Percentiles rank a stretch among this genome's conserved stretches.
Conservation (phyloP, 2,113 vertebrate genomes). For the Loxodonta africana region DNA sequence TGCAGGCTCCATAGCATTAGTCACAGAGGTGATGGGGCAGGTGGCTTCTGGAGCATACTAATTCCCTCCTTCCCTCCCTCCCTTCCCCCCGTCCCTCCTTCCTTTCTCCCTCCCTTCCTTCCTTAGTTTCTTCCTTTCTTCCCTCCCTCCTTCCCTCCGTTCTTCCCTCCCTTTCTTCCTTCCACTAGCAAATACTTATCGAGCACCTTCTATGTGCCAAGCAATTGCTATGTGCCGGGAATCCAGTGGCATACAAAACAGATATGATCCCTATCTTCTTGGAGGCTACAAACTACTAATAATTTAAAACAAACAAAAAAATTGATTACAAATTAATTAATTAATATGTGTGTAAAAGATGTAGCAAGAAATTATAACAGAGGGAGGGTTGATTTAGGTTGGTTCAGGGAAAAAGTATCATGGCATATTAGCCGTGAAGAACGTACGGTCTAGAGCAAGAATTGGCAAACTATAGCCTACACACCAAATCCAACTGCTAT, state of each 20-base stretch:
- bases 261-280: not conserved
- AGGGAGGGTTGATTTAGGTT: not conserved
- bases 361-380: not conserved
- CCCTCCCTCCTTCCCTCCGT: not conserved
- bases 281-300: not conserved
- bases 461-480: not conserved
- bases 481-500: not conserved
- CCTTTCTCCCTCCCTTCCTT: not conserved
- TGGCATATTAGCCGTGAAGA: not conserved
- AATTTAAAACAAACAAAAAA: not conserved
- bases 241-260: not conserved
- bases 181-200: not conserved
- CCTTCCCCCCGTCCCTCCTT: not conserved
- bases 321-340: not conserved
- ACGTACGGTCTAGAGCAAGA: not conserved
- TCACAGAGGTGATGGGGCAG: not conserved
- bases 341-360: not conserved
- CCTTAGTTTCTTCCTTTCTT: no score
- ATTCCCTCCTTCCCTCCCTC: not conserved
- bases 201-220: not conserved
- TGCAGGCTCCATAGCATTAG: not conserved
- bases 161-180: not conserved
- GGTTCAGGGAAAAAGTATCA: not conserved
- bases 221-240: not conserved
- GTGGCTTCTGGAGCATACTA: not conserved